Base-by-base conservation (phyloP, 2,113 vertebrate genomes). In the Eretmodus cyanostictus region DNA sequence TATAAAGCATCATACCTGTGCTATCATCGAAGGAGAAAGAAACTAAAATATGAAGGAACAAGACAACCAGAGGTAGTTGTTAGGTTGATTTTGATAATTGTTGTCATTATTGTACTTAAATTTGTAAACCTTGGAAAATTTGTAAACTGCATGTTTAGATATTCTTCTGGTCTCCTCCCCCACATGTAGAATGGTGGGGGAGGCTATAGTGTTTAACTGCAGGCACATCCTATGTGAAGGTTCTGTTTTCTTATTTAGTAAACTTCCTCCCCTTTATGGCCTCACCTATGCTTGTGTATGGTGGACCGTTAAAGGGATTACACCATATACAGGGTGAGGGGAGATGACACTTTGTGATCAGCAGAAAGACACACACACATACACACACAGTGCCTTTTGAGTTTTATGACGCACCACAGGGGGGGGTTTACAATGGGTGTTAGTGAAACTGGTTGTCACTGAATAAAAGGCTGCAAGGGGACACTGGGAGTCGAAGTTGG, bases 391-490 rank as follows among this genome's bases (percentile, higher is more conserved):
- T 59, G 14, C 14, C 27, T 59, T 59, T 22, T 22, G 22, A 17
- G 55, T 59, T 59, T 59, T 31, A 17, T 31, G 27, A 59, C 5
- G 0, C 27, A 59, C 55, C 27, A 16, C 0, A 9, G 55, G 13
- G 24, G 8, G 8, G 1, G 1, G 0, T 9, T 59, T 59, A 59
- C 13, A 59, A 16, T 0, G 55, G 24, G 55, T 8, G 22, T 55
- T 55, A 22, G 22, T 51, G 17, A n/a, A 51, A 51, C 49, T n/a
- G 17, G n/a, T 51, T 51, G 49, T n/a, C 49, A 51, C 17, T 51
- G 49, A 51, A 51, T 51, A 51, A n/a, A 51, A 51, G 8, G 17
- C 1, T 3, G 49, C 49, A 51, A 51, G 49, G 49, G 49, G 49
- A 51, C 49, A 51, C 8, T 51, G 19, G 49, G 49, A 51, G 49